phyloP scores from a whole-genome alignment of 1,140 invertebrate genomes.

The Lycorma delicatula region DNA sequence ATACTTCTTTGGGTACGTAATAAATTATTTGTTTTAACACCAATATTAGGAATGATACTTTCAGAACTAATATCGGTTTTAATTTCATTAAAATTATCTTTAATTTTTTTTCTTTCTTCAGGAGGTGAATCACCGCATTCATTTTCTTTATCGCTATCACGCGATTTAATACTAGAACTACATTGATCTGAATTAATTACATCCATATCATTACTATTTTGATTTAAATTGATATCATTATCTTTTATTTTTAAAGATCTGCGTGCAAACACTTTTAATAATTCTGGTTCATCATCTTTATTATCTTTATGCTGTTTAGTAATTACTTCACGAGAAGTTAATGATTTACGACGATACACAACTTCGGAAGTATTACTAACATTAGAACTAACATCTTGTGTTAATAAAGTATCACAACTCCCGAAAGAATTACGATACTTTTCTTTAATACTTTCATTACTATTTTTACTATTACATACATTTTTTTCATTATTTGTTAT shows the following conservation, averaged over 20 bases:
- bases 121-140: constrained; percentile 32
- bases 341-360: constrained; percentile 19
- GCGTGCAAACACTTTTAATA: constrained; percentile 70
- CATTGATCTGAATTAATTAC: not conserved
- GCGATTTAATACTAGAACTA: constrained; percentile 34
- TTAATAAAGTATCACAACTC: constrained; percentile 12
- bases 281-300: constrained; percentile 61
- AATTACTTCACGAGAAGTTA: constrained; percentile 43
- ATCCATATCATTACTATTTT: too few species aligned
- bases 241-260: constrained; percentile 66
- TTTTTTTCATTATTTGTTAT: too few species aligned
- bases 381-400: constrained; percentile 9
- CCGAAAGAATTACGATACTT: constrained; percentile 14
- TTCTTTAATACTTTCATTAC: constrained; percentile 12
- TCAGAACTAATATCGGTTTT: constrained; percentile 1
- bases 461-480: not conserved
- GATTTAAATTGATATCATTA: constrained; percentile 43
- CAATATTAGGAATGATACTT: not conserved
- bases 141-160: constrained; percentile 60
- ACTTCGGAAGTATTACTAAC: constrained; percentile 11
- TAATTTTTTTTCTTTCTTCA: constrained; percentile 15
- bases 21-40: too few species aligned
- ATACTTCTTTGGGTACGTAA: constrained; percentile 17
- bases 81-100: constrained; percentile 7
- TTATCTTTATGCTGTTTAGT: constrained; percentile 31